phyloP scores from a whole-genome alignment of 2,113 vertebrate species.

The Gallinago jamesoni region DNA sequence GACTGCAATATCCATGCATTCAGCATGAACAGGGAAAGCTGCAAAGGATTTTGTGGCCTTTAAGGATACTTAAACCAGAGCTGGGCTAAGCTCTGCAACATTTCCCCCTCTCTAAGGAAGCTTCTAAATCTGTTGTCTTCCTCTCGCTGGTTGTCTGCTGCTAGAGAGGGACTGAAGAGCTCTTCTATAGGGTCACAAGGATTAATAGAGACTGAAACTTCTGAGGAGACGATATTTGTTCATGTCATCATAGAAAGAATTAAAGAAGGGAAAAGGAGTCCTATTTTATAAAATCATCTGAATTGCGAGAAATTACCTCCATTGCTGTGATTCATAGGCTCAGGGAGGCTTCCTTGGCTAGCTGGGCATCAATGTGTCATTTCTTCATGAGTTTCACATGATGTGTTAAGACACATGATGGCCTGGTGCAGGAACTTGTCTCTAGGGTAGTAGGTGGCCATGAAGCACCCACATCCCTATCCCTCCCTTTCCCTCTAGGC shows the following conservation, averaged over 20 bases:
- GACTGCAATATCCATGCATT: background rate
- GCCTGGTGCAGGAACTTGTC: background rate
- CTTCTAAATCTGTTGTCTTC: background rate
- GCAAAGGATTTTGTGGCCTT: background rate
- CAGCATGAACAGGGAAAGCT: background rate
- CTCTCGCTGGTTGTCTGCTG: background rate
- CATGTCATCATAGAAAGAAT: background rate
- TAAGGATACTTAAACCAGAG: background rate
- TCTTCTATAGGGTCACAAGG: background rate
- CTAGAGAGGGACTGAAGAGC: background rate
- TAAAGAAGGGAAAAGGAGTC: background rate
- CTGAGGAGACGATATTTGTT: background rate
- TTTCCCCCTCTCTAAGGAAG: background rate
- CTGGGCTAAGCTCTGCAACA: background rate
- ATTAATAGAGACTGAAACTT: background rate
- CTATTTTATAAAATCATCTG: background rate
- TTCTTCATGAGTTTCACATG: background rate
- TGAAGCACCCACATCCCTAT: background rate
- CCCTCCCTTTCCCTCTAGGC: background rate
- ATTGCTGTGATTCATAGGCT: background rate
- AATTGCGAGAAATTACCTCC: background rate
- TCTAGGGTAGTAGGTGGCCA: background rate
- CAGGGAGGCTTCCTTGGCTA: background rate
- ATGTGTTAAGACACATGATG: fast-evolving
- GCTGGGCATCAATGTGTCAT: fast-evolving